Base-by-base conservation (phyloP, 2,888 invertebrate genomes). In the Byasa hedistus region DNA sequence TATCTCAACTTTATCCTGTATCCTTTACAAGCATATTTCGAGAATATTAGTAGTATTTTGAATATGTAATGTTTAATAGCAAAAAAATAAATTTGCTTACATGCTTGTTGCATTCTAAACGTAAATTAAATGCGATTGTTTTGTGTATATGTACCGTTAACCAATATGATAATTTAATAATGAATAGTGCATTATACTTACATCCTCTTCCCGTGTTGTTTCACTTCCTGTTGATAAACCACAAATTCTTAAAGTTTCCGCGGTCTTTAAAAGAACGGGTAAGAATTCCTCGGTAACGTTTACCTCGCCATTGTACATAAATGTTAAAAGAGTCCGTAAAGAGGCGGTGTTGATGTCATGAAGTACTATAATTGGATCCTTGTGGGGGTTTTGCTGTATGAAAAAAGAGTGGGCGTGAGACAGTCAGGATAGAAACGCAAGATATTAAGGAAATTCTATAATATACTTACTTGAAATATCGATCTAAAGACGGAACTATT, bases 271-370 rank as follows among this genome's bases (percentile, higher is more conserved):
- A 61, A 95, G 85, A 65, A 94, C 91, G 55, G 94, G 93, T 71
- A 95, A 85, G 77, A 94, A 94, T 75, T 95, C 94, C 76, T 95
- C 94, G 58, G 94, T 94, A 58, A 95, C 94, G 84, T 94, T 94
- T 23, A 95, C 95, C 83, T 95, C 95, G 8, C 95, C 95, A 77
- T 95, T 94, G 79, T 95, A 95, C 93, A 95, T 95, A 81, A 95
- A 95, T 77, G 93, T 93, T 71, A 95, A 87, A 60, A 95, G 80
- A 36, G 94, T 94, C 75, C 93, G 92, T 76, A 95, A 84, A 75
- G 95, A 94, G 71, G 92, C 92, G 72, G 94, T 94, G 79, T 94
- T 93, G 75, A 95, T 94, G 87, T 95, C 95, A 83, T 95, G 94
- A 68, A 95, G 92, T 76, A 95, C 95, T 87, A 95, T 94, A 83